Base-by-base conservation (phyloP, 2,888 invertebrate species). In the Acronicta aceris region DNA sequence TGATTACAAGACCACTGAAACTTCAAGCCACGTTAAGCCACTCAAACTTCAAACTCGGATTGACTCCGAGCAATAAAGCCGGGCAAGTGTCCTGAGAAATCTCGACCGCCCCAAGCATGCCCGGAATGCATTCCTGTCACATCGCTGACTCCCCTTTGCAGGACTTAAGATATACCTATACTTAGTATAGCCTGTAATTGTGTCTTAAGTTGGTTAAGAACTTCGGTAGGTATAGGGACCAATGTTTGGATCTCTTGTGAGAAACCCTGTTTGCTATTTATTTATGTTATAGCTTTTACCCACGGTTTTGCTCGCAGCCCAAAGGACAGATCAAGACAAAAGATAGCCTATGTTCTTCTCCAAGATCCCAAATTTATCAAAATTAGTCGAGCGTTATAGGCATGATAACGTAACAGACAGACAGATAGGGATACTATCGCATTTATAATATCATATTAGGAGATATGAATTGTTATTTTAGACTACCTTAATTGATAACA, bases 101-200 rank as follows among this genome's bases (percentile, higher is more conserved):
- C 73, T 67, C 67, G 49, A 61, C 64, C 71, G 74, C 75, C 82
- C 77, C 78, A 59, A 74, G 71, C 73, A 79, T 80, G 78, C 78
- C 69, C 61, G 86, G 85, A 80, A 84, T 79, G 87, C 84, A 85
- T 89, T 87, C 86, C 82, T 83, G 87, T 88, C 90, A 89, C 89
- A 83, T 87, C 79, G 59, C 46, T 41, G 67, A 49, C 67, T 77
- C 66, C 72, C 75, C 55, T 51, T 51, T 41, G 52, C 60, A 40
- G 50, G 42, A 60, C 50, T 27, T 15, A 45, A 36, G 42, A 38
- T 66, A 61, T 47, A 51, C 46, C 10, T 61, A 56, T 9, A 25
- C n/a, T n/a, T 0, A 1, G 6, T n/a, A 52, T 17, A 47, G 55
- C 21, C 9, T 57, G 52, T 51, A 64, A 70, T 57, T 67, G 56